Evolutionary conservation across 2,888 invertebrate genomes (phyloP), one percentile per base, ranked within the genome.

Genomic region (Allophyes oxyacanthae): DNA sequence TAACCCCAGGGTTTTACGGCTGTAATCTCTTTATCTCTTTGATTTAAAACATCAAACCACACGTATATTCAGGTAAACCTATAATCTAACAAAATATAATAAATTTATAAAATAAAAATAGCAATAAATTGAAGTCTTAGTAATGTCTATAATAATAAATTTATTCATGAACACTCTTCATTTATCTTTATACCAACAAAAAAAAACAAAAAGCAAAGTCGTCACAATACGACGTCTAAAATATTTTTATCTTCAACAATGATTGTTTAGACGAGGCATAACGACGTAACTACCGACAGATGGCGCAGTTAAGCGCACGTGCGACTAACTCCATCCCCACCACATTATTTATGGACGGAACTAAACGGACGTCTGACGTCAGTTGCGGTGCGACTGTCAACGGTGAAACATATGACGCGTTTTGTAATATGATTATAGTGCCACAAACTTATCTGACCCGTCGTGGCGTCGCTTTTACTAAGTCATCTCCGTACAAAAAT

Each of bases 261-360:
- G 52, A 72, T 50, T 66, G 75, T 55, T 66, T 66, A 72, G 62
- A 71, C 41, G 54, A 46, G 42, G 41, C 56, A 49, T 75, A 71
- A 61, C 45, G 53, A 45, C 57, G 37, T 28, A 38, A 49, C 45
- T 59, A 41, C 51, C 61, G 44, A 65, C 70, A 75, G 75, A 71
- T 57, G 66, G 72, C 57, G 54, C 52, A 52, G 72, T 75, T 71
- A 60, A 34, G 26, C 33, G 61, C 75, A 75, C 70, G 72, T 71
- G 70, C 57, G 25, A 41, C 55, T 34, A 55, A 44, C 59, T 71
- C 38, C 50, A 64, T 59, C 66, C 66, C 49, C 50, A 59, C 72
- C 38, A 42, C 10, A 28, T 71, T 56, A 75, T 65, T 71, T 75
- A 75, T 49, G 38, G 6, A 38, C 38, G 32, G 34, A 26, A 58